Evolutionary conservation across 2,113 vertebrate genomes (phyloP).

Genomic region (Triplophysa dalaica): DNA sequence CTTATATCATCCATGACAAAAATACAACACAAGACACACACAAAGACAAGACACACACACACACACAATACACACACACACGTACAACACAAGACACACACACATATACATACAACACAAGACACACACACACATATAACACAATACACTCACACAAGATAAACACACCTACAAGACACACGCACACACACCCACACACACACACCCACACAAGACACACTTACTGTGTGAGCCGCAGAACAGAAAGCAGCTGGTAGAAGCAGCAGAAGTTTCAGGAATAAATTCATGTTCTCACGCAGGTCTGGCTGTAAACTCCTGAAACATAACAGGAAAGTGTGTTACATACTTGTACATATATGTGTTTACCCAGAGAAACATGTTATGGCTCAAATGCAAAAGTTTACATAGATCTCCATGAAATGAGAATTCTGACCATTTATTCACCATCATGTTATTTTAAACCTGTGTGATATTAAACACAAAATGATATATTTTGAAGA

Average conservation of each 20-base stretch:
- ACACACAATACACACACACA: background rate
- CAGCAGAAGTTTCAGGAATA: conserved; percentile 18
- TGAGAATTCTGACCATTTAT: too few species aligned
- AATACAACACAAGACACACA: background rate
- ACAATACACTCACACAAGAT: background rate
- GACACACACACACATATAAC: too few species aligned
- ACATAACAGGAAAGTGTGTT: background rate
- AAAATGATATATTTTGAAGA: too few species aligned
- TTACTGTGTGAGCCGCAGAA: conserved; percentile 31
- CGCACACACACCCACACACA: conserved; percentile 54
- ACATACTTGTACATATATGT: background rate
- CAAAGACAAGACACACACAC: background rate
- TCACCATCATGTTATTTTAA: too few species aligned
- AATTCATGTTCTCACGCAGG: conserved; percentile 29
- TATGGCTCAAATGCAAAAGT: too few species aligned
- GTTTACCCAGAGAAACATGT: too few species aligned
- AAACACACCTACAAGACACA: background rate
- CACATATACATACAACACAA: too few species aligned
- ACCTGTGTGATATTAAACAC: too few species aligned
- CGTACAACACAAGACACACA: too few species aligned
- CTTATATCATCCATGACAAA: background rate
- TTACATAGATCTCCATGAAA: too few species aligned
- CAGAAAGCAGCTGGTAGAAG: conserved; percentile 5
- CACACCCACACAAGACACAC: conserved; percentile 8
- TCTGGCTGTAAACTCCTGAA: conserved; percentile 13